These are phyloP conservation scores for Sebastes vulpes DNA, from an alignment of 2,797 vertebrate species.

Conservation along the genomic window DNA sequence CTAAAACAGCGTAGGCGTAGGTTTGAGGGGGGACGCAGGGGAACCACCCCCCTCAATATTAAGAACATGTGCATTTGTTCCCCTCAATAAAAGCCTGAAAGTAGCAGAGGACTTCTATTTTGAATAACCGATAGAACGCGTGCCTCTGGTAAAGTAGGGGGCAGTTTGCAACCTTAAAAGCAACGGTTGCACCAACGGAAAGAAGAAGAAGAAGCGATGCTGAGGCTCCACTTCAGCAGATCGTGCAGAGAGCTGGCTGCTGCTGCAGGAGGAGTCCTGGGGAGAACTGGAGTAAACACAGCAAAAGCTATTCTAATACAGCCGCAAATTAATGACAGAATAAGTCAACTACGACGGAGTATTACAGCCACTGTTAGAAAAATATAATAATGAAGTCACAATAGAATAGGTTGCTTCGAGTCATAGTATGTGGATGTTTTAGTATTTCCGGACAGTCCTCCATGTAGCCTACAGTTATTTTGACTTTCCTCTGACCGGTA, in stretches of 20 bases:
- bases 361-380: background rate
- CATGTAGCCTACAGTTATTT: no score
- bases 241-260: background rate
- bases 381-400: background rate
- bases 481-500: no score
- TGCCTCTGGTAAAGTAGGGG: background rate
- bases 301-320: background rate
- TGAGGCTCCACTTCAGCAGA: background rate
- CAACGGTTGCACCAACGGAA: background rate
- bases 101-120: background rate
- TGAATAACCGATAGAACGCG: background rate
- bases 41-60: background rate
- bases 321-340: no score
- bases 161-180: background rate
- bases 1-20: background rate
- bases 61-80: background rate
- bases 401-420: background rate
- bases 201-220: background rate
- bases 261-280: background rate
- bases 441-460: no score
- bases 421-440: no score
- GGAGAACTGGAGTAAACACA: background rate
- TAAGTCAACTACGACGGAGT: background rate
- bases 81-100: background rate
- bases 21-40: background rate